Percentiles rank a stretch among this genome's conserved stretches.
Evolutionary conservation across 2,888 invertebrate genomes (phyloP).

Genomic region (Rhyacophila evoluta): DNA sequence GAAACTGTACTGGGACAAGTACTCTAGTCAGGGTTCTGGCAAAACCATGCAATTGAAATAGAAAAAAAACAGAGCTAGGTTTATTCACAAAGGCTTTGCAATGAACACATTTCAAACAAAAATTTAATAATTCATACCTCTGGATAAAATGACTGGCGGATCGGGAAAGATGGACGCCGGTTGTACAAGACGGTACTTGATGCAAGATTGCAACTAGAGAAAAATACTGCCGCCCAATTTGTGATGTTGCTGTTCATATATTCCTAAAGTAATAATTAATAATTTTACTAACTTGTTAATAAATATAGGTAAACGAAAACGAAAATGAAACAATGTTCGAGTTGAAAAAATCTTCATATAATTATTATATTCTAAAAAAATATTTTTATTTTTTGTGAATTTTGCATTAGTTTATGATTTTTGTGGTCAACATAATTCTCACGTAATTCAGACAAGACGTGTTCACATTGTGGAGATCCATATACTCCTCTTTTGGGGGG

Average conservation of each 20-base stretch:
- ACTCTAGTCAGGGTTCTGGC: not conserved
- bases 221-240: not conserved
- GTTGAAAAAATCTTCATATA: no score
- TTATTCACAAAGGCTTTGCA: not conserved
- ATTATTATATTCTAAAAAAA: no score
- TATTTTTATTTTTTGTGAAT: no score
- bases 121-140: constrained; percentile 37
- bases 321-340: no score
- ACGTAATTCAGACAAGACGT: no score
- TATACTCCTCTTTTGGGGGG: no score
- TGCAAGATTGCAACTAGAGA: constrained; percentile 38
- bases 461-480: no score
- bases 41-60: constrained; percentile 31
- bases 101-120: not conserved
- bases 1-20: not conserved
- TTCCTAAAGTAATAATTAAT: no score
- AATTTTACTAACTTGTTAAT: no score
- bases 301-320: no score
- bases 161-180: constrained; percentile 46
- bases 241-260: not conserved
- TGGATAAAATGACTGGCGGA: constrained; percentile 37
- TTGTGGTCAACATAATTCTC: no score
- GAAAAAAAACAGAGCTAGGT: constrained; percentile 11
- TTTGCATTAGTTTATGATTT: no score
- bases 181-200: constrained; percentile 34